phyloP scores from a whole-genome alignment of 37 sponge, comb jelly and placozoan species.

The Lycopodina hypogea region DNA sequence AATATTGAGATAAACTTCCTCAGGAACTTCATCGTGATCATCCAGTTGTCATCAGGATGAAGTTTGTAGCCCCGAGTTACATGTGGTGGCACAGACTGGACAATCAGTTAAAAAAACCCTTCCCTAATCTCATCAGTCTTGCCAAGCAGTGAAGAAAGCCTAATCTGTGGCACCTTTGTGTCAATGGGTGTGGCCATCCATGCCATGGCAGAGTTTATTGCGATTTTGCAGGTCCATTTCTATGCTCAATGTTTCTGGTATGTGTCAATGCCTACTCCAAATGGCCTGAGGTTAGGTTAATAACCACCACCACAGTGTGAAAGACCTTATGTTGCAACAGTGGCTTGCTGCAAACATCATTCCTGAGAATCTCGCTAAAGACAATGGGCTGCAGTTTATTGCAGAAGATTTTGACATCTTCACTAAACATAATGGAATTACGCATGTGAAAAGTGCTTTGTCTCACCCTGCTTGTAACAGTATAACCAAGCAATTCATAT shows the following conservation, averaged over 20 bases:
- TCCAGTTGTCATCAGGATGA: slow-evolving; percentile 7
- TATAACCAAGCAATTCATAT: slow-evolving; percentile 1
- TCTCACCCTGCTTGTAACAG: background rate
- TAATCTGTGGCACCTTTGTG: slow-evolving; percentile 6
- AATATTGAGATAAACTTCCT: background rate
- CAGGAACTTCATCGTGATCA: background rate
- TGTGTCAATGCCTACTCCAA: too few species aligned
- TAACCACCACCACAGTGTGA: background rate
- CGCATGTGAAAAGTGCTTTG: slow-evolving; percentile 2
- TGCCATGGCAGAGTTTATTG: slow-evolving; percentile 8
- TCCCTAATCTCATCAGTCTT: background rate
- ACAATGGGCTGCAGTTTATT: slow-evolving; percentile 10
- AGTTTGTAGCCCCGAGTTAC: too few species aligned
- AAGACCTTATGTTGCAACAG: background rate
- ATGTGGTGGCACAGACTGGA: too few species aligned
- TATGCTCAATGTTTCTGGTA: too few species aligned
- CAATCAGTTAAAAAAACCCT: background rate
- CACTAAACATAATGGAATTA: too few species aligned
- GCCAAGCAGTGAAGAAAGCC: background rate
- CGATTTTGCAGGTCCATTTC: slow-evolving; percentile 11
- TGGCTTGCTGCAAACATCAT: background rate
- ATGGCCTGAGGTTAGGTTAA: background rate
- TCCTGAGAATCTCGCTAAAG: background rate
- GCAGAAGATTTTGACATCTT: background rate
- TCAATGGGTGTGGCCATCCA: too few species aligned